Evolutionary conservation across 2,113 vertebrate genomes (phyloP).

Genomic region (Ivindomyrus marchei): DNA sequence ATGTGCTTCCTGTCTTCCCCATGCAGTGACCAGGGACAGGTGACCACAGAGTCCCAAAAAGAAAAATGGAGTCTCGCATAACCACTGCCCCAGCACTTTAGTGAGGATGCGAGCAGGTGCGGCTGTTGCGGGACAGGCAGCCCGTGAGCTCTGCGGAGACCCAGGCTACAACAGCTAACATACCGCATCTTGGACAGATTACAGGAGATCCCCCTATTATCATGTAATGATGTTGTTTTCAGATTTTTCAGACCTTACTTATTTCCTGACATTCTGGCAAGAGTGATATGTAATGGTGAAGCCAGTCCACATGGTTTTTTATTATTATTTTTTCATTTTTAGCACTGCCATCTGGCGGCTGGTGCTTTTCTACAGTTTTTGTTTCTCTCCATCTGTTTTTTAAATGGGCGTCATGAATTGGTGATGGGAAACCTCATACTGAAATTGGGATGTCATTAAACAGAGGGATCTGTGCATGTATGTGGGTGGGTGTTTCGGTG

Average conservation of each 20-base stretch:
- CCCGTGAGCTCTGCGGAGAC: conserved; percentile 28
- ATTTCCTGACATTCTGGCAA: neutral
- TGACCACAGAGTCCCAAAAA: conserved; percentile 28
- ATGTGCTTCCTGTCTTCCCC: neutral
- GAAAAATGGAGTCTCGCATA: neutral
- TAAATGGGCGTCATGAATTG: neutral
- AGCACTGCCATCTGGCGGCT: neutral
- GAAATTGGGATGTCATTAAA: neutral
- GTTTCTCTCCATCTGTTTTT: neutral
- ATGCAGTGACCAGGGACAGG: conserved; percentile 32
- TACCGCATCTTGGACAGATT: neutral
- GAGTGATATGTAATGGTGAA: neutral
- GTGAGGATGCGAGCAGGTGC: conserved; percentile 45
- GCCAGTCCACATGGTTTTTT: neutral
- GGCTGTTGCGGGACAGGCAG: conserved; percentile 59
- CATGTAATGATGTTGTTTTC: neutral
- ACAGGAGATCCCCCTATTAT: neutral
- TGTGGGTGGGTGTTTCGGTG: neutral
- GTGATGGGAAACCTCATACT: conserved; percentile 13
- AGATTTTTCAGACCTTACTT: neutral
- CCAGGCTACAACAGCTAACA: neutral
- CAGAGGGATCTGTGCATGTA: neutral
- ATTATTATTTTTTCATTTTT: neutral
- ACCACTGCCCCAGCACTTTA: neutral
- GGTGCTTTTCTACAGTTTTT: neutral